Evolutionary conservation across 2,113 vertebrate genomes (phyloP).

Genomic region (Fulica atra): DNA sequence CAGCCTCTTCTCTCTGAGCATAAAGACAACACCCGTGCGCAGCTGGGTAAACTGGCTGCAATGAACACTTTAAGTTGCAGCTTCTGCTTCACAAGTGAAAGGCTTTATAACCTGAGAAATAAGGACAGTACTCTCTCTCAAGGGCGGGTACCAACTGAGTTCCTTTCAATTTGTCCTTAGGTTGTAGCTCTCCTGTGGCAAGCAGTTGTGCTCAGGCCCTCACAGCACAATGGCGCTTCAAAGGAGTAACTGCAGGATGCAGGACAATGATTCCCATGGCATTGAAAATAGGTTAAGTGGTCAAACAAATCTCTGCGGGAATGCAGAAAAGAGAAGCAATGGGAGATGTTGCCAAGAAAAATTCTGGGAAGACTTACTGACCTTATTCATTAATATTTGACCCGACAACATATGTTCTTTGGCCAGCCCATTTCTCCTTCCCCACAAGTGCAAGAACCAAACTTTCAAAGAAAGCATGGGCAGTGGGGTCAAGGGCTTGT

Average conservation of each 20-base stretch:
- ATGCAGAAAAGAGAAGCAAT: not conserved
- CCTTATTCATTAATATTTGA: not conserved
- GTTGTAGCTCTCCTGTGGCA: not conserved
- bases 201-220: not conserved
- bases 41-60: not conserved
- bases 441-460: not conserved
- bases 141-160: not conserved
- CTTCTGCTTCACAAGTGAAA: not conserved
- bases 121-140: not conserved
- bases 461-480: not conserved
- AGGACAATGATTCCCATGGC: not conserved
- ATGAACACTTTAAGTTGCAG: not conserved
- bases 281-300: not conserved
- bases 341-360: not conserved
- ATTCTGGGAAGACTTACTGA: not conserved
- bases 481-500: rapidly evolving
- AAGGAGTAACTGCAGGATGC: not conserved
- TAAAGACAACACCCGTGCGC: not conserved
- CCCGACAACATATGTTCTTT: not conserved
- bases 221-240: not conserved
- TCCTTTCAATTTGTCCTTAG: not conserved
- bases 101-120: not conserved
- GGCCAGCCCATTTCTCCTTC: not conserved
- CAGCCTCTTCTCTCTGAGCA: not conserved
- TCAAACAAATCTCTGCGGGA: not conserved